A percentile compares a stretch with the other conserved stretches of the same genome.
Conservation (phyloP, 2,113 vertebrate species). For the Strigops habroptila region DNA sequence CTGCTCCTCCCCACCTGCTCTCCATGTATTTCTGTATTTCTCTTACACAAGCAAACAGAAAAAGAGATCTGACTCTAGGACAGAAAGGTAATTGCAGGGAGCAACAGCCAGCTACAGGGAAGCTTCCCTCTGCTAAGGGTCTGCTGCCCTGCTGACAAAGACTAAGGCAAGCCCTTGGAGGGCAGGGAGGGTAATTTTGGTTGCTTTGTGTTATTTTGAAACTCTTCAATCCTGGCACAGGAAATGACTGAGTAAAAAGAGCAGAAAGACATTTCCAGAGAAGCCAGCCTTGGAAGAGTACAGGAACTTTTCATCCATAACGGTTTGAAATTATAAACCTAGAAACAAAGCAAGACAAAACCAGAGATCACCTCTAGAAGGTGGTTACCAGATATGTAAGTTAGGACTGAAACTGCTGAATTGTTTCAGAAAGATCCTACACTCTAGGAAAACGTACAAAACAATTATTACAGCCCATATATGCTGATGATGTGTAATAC, state of each 20-base stretch:
- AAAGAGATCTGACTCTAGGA: neutral
- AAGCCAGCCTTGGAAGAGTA: neutral
- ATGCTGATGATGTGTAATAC: neutral
- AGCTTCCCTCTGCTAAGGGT: neutral
- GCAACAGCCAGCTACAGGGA: neutral
- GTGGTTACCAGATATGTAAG: neutral
- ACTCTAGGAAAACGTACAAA: neutral
- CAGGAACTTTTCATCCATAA: neutral
- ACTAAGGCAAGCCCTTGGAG: neutral
- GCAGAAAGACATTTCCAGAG: neutral
- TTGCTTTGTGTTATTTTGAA: neutral
- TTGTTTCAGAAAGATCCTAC: neutral
- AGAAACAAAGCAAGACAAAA: neutral
- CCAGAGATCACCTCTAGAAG: neutral
- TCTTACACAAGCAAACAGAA: neutral
- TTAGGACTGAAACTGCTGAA: neutral
- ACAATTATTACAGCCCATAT: neutral
- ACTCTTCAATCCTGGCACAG: neutral
- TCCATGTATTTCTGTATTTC: neutral
- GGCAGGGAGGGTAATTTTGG: neutral
- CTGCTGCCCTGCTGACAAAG: neutral
- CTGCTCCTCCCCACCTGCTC: neutral
- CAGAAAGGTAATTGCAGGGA: neutral
- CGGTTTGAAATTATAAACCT: neutral
- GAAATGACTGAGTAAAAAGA: neutral